Base-by-base conservation (phyloP, 2,113 vertebrate species). In the Cyanoliseus patagonus region DNA sequence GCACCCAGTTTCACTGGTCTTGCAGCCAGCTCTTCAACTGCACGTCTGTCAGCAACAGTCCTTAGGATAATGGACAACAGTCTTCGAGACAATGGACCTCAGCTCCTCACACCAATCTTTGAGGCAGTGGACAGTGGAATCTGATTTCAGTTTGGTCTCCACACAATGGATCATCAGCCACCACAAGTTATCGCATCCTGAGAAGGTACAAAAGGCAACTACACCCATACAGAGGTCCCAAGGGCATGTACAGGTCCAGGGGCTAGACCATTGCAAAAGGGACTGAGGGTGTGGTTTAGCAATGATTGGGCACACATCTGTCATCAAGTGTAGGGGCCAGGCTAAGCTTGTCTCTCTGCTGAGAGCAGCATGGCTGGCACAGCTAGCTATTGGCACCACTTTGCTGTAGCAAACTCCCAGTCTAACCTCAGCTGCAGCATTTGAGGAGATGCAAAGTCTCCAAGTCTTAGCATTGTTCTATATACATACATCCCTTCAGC, bases 171-270 rank as follows among this genome's bases (percentile, higher is more conserved):
- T 33, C 86, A 23, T 16, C 76, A 59, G 8, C 31, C 10, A 4
- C 27, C 31, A 6, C 19, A 7, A 52, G 47, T 4, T 33, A 13
- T 23, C 55, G 11, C 64, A 37, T 28, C 27, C 52, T 37, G 46
- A 75, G 46, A 76, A 52, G 52, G 10, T 9, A 25, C 42, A 7
- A 23, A 41, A 18, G 33, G 44, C 62, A 55, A 0, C 20, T 30
- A 4, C 17, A 1, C 0, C 11, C 5, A 1, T 14, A 19, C 52
- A 44, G 33, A 46, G 17, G 16, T 25, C 27, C 17, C 47, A 23
- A 14, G 47, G 41, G 3, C 2, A 5, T 5, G 33, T 10, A 18
- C 35, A 39, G 27, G 2, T 39, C 24, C n/a, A n/a, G 73, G 37
- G 24, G 31, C 7, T 18, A 61, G 28, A 73, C 30, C 33, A 2